Evolutionary conservation across 2,113 vertebrate genomes (phyloP).

Genomic region (Oryzias javanicus): DNA sequence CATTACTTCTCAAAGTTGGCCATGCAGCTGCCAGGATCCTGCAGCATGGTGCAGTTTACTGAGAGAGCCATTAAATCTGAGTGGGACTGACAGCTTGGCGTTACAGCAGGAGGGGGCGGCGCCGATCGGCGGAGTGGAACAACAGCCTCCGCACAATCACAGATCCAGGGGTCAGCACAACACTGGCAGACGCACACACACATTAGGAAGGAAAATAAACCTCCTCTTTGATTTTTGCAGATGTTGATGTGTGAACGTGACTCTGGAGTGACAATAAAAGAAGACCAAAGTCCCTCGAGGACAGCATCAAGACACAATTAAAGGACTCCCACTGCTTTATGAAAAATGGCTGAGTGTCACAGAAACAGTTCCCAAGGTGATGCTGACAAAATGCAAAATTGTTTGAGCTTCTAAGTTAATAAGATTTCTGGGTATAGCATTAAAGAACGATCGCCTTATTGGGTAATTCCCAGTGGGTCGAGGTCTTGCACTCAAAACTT

Average conservation of each 20-base stretch:
- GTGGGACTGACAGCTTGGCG: conserved; percentile 18
- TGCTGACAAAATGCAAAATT: neutral
- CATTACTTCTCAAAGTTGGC: conserved; percentile 47
- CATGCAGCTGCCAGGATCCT: conserved; percentile 14
- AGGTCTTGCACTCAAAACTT: too few relatives aligned
- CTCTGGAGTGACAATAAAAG: conserved; percentile 10
- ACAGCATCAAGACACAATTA: conserved; percentile 26
- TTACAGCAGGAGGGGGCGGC: conserved; percentile 6
- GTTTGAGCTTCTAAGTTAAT: neutral
- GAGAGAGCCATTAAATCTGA: conserved; percentile 36
- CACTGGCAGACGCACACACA: conserved; percentile 20
- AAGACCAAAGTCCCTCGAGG: conserved; percentile 27
- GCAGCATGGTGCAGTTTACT: conserved; percentile 23
- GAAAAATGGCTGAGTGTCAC: conserved; percentile 24
- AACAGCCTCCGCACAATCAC: conserved; percentile 8
- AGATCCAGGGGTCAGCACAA: conserved; percentile 4
- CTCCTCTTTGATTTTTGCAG: conserved; percentile 25
- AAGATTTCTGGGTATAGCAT: neutral
- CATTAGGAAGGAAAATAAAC: conserved; percentile 16
- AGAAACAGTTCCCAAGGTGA: conserved; percentile 7
- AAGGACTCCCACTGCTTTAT: conserved; percentile 26
- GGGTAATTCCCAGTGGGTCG: too few relatives aligned
- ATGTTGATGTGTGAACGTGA: conserved; percentile 27
- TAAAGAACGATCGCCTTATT: neutral
- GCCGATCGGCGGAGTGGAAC: conserved; percentile 30